Evolutionary conservation across 2,797 vertebrate species (phyloP).

Genomic region (Phoeniculus purpureus): DNA sequence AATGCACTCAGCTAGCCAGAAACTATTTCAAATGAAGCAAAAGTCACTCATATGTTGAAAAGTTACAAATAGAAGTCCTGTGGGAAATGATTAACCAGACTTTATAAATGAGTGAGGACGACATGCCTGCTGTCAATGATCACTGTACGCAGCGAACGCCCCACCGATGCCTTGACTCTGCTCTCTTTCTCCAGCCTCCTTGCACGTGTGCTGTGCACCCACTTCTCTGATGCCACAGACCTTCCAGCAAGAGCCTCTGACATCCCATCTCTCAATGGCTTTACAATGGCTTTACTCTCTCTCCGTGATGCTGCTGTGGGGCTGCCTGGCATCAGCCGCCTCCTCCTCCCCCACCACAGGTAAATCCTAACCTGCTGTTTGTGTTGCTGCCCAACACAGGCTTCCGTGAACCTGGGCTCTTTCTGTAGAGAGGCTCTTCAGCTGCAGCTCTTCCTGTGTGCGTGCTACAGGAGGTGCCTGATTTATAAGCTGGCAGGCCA

Average conservation of each 20-base stretch:
- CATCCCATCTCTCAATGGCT: not conserved
- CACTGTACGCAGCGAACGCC: not conserved
- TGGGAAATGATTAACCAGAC: conserved; percentile 52
- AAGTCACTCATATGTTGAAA: not conserved
- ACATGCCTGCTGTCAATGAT: not conserved
- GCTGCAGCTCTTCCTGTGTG: not conserved
- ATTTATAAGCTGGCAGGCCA: not conserved
- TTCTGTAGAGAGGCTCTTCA: not conserved
- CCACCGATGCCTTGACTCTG: rapidly evolving
- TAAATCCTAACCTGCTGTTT: rapidly evolving
- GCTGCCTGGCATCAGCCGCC: not conserved
- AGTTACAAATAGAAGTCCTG: not conserved
- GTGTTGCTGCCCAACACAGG: not conserved
- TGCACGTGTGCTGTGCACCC: rapidly evolving
- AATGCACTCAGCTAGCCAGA: not conserved
- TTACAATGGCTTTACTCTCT: not conserved
- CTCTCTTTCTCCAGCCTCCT: not conserved
- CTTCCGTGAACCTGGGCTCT: rapidly evolving
- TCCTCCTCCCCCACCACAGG: not conserved
- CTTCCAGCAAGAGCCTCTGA: rapidly evolving
- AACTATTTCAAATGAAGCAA: not conserved
- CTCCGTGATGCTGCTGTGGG: not conserved
- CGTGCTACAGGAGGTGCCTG: not conserved
- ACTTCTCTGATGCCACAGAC: rapidly evolving
- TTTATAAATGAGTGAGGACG: not conserved